These are phyloP conservation scores for Rhyacophila brunnea DNA, from an alignment of 1,140 invertebrate genomes.

Conservation along the genomic window DNA sequence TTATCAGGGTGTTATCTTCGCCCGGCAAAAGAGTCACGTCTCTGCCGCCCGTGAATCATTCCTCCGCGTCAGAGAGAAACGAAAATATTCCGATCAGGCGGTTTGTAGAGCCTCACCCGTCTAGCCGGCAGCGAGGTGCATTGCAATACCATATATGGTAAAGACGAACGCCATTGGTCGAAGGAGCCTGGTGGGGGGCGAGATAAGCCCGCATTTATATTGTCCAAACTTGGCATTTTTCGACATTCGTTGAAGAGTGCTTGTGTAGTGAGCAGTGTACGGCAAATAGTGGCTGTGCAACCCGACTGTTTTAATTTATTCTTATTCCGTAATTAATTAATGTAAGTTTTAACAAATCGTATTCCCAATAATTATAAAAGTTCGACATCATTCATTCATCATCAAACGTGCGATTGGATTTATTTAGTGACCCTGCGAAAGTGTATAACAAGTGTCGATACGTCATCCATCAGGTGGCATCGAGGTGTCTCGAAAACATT, in stretches of 20 bases:
- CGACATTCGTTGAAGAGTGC: slow-evolving; percentile 23
- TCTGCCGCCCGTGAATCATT: too few relatives aligned
- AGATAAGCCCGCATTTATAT: slow-evolving; percentile 34
- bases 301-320: slow-evolving; percentile 25
- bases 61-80: too few relatives aligned
- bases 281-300: slow-evolving; percentile 22
- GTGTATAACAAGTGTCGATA: slow-evolving; percentile 17
- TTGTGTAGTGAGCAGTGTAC: slow-evolving; percentile 24
- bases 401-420: not conserved
- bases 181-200: slow-evolving; percentile 29
- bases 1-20: slow-evolving; percentile 10
- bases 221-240: slow-evolving; percentile 23
- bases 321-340: slow-evolving; percentile 25
- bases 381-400: not conserved
- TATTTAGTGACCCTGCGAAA: not conserved
- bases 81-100: not conserved
- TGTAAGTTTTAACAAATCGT: slow-evolving; percentile 18
- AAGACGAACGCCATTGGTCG: slow-evolving; percentile 44
- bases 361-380: not conserved
- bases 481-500: not conserved
- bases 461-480: slow-evolving; percentile 4
- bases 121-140: slow-evolving; percentile 36
- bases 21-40: too few relatives aligned
- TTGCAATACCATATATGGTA: slow-evolving; percentile 46
- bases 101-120: not conserved